Evolutionary conservation across 2,888 invertebrate genomes (phyloP), one percentile per base, ranked within the genome.

Genomic region (Ellobium chinense): DNA sequence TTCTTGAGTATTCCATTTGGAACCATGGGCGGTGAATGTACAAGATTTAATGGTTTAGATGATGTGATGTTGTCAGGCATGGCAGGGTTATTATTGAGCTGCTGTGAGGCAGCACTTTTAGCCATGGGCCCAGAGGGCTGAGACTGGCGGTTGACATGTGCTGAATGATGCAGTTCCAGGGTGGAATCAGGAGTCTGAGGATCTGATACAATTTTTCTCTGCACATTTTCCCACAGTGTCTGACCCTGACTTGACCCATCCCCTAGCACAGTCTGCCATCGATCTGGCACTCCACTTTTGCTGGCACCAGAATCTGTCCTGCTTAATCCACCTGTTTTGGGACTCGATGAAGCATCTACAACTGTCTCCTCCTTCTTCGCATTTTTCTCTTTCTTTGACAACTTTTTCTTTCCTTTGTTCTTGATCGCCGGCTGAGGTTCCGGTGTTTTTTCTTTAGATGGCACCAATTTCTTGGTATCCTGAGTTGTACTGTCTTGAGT

Each of bases 211-310:
- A 80, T 27, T 27, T 80, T 80, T 54, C 68, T 73, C 74, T 80
- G 80, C 14, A 80, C 74, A 39, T 80, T 80, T 31, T 80, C 80
- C 80, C 80, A 80, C 24, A 80, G 39, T n/a, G 80, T 80, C 46
- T 80, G 73, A 24, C 29, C 74, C 31, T 80, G 58, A 39, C 56
- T 68, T 2, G 54, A 31, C 21, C 46, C 80, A 74, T 74, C 60
- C n/a, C 36, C 56, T 74, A 80, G 37, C 29, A 80, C 21, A 3
- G 68, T 60, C 68, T 80, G 80, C 80, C 80, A 80, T 0, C 80
- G 27, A 27, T 80, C 80, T 0, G 80, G 27, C 21, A 58, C 65
- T 14, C 37, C 69, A n/a, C 63, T 36, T 18, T 54, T 70, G 24
- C 78, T 78, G n/a, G 37, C 31, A n/a, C 66, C 68, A 0, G 80